Base-by-base conservation (phyloP, 2,113 vertebrate genomes). In the Falcunculus frontatus region DNA sequence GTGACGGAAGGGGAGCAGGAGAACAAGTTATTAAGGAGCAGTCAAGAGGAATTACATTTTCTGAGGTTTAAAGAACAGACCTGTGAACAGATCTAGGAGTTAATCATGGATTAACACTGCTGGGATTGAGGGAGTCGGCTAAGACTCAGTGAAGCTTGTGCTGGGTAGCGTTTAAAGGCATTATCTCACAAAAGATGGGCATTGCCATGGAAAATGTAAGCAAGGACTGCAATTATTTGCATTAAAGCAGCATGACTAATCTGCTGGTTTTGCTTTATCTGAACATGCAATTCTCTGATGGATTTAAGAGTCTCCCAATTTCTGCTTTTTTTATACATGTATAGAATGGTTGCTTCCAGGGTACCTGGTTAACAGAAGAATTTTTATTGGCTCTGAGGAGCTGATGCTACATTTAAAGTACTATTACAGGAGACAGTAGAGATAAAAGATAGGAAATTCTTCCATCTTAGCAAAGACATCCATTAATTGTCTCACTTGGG, bases 31-130 rank as follows among this genome's bases (percentile, higher is more conserved):
- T 84, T 93, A 92, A 84, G 56, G 44, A 89, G 20, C 35, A 93
- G 80, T 84, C 57, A 94, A 92, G 35, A 94, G 33, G 78, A 95
- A 93, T 96, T 96, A 87, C 67, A 63, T 90, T 93, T 95, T 20
- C 70, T 94, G 63, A 77, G 50, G 84, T 92, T 95, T 95, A 88
- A 90, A 91, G 72, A 85, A 77, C 41, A 94, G 69, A 95, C 74
- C 35, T 84, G 57, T 69, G 91, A 91, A 76, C 89, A 89, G 78
- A 91, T 96, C 91, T 63, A 67, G 75, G 55, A 93, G 82, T 90
- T 96, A 95, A 93, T 97, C 33, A 74, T 30, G 89, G 91, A 97
- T 95, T 97, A 96, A 91, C 87, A 74, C 87, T 52, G 46, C 33
- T 79, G 93, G 91, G 78, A 95, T 60, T 91, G 63, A 95, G 70